Evolutionary conservation across 2,797 vertebrate genomes (phyloP).

Genomic region (Cichlasoma orientale): DNA sequence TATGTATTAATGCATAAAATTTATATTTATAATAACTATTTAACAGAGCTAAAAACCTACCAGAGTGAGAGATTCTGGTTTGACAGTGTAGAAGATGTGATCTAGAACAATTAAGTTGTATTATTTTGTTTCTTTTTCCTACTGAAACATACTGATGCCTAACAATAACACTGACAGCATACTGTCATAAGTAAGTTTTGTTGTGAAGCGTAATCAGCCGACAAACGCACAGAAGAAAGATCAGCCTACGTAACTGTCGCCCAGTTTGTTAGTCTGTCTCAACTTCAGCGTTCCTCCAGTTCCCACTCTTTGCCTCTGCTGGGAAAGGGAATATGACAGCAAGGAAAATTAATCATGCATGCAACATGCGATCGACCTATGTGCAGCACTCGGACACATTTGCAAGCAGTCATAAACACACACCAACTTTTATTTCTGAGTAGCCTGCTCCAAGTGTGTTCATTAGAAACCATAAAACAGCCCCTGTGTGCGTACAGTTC

Average conservation of each 20-base stretch:
- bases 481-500: slow-evolving; percentile 17
- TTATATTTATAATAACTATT: not conserved
- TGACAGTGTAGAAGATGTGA: not conserved
- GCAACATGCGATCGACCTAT: not conserved
- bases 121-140: not conserved
- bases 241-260: not conserved
- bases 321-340: not conserved
- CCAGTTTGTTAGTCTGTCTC: not conserved
- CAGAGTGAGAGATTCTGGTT: not conserved
- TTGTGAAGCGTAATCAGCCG: not conserved
- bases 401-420: not conserved
- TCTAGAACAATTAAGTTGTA: not conserved
- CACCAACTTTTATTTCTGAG: not conserved
- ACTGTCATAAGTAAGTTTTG: not conserved
- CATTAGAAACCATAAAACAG: not conserved
- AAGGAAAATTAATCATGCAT: not conserved
- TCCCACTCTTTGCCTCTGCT: not conserved
- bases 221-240: not conserved
- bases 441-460: not conserved
- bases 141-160: not conserved
- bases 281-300: not conserved
- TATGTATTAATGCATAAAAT: not conserved
- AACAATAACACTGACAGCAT: not conserved
- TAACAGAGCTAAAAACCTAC: not conserved
- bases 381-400: slow-evolving; percentile 2